Percentiles rank a stretch among this genome's conserved stretches.
Evolutionary conservation across 2,113 vertebrate genomes (phyloP).

Genomic region (Globicephala melas): DNA sequence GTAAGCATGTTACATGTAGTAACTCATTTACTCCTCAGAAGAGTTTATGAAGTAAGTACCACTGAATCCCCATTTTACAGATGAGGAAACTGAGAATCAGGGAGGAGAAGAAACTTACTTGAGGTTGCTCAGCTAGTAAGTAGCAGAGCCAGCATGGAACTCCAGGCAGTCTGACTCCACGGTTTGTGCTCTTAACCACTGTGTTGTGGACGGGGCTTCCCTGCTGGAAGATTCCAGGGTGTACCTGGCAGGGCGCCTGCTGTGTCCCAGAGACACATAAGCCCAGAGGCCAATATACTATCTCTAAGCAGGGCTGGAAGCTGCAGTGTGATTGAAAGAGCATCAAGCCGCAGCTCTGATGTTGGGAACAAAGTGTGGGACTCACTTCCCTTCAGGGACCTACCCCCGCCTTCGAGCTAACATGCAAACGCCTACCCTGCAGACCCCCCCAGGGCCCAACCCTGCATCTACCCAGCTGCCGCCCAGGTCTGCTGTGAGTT

Average conservation of each 20-base stretch:
- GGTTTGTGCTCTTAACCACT: neutral
- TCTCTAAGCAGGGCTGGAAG: neutral
- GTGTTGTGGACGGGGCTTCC: neutral
- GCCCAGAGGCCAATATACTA: neutral
- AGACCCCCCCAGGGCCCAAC: neutral
- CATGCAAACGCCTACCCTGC: rapidly evolving
- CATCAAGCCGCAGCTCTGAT: rapidly evolving
- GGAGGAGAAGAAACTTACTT: neutral
- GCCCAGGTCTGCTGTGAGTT: rapidly evolving
- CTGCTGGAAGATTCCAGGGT: neutral
- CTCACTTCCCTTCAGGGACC: neutral
- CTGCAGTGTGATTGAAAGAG: too few species aligned
- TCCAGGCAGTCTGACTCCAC: neutral
- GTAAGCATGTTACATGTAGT: neutral
- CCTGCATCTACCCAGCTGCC: rapidly evolving
- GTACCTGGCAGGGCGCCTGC: neutral
- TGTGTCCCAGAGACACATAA: neutral
- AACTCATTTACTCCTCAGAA: too few species aligned
- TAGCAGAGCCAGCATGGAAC: neutral
- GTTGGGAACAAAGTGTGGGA: rapidly evolving
- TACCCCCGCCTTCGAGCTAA: neutral
- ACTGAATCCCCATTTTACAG: neutral
- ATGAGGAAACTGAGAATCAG: neutral
- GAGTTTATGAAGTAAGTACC: neutral
- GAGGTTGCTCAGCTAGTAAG: too few species aligned